These are phyloP conservation scores for Vulpes ferrilata DNA, from an alignment of 2,113 vertebrate species.

Conservation along the genomic window DNA sequence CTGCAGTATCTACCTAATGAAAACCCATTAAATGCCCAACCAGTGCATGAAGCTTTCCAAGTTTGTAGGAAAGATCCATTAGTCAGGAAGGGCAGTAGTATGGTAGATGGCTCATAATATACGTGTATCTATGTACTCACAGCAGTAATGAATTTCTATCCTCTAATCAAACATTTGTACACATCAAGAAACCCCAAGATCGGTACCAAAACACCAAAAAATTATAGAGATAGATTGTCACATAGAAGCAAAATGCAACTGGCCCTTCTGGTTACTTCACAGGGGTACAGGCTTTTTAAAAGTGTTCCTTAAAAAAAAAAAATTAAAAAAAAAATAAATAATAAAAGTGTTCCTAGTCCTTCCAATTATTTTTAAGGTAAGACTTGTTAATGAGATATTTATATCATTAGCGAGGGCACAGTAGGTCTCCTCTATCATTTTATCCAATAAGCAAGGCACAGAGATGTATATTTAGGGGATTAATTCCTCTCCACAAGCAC, in stretches of 20 bases:
- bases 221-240: background rate
- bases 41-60: background rate
- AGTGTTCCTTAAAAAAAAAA: background rate
- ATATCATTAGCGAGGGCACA: background rate
- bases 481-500: background rate
- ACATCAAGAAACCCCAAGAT: background rate
- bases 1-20: background rate
- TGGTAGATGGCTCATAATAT: background rate
- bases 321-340: no score
- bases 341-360: background rate
- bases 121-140: background rate
- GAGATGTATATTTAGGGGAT: background rate
- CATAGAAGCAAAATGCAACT: background rate
- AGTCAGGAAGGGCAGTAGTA: background rate
- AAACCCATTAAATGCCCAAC: background rate
- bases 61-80: background rate
- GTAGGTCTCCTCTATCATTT: background rate
- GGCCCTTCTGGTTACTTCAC: background rate
- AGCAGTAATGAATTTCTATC: background rate
- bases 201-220: background rate
- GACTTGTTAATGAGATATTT: background rate
- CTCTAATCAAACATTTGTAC: background rate
- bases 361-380: background rate
- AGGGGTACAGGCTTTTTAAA: background rate
- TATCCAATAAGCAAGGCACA: background rate